These are phyloP conservation scores for Sterna hirundo DNA, from an alignment of 2,113 vertebrate genomes.

Conservation along the genomic window DNA sequence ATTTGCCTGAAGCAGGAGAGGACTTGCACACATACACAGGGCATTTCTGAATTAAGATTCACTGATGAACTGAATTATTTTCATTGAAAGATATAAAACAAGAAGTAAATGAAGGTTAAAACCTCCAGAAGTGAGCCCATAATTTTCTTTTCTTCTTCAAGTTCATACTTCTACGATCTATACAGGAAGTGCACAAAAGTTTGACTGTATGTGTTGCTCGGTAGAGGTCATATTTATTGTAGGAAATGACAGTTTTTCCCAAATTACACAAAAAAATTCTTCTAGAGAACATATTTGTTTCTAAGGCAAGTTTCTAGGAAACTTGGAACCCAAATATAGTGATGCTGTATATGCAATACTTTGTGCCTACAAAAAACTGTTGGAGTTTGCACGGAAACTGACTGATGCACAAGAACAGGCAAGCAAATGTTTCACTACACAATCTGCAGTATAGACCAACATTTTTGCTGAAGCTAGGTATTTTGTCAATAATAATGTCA, in stretches of 20 bases:
- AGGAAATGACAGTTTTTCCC: not conserved
- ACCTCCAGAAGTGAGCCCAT: not conserved
- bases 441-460: not conserved
- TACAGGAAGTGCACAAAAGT: not conserved
- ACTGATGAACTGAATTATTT: not conserved
- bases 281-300: not conserved
- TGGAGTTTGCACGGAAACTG: not conserved
- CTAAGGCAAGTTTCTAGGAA: not conserved
- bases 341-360: not conserved
- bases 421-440: not conserved
- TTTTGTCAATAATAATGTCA: not conserved
- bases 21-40: accelerated
- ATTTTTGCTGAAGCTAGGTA: not conserved
- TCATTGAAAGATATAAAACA: not conserved
- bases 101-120: not conserved
- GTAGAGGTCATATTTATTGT: not conserved
- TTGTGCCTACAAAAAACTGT: not conserved
- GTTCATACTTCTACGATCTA: not conserved
- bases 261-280: not conserved
- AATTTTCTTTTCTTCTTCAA: not conserved
- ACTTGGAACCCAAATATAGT: not conserved
- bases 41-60: not conserved
- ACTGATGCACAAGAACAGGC: not conserved
- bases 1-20: not conserved
- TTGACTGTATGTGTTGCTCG: not conserved